Percentiles rank a stretch among this genome's conserved stretches.
These are phyloP conservation scores for Peromyscus nudipes DNA, from an alignment of 2,797 vertebrate genomes.

Conservation along the genomic window DNA sequence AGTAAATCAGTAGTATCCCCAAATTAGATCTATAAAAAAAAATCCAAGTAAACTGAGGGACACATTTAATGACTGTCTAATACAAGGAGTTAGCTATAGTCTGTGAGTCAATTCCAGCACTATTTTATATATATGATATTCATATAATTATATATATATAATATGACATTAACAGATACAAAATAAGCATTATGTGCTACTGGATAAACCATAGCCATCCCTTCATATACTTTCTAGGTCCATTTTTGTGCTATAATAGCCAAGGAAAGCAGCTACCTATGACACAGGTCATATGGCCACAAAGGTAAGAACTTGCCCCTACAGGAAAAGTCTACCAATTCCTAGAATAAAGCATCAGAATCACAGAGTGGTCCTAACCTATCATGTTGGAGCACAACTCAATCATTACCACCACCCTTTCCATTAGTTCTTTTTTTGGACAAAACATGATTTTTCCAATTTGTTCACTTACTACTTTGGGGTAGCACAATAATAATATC, in stretches of 20 bases:
- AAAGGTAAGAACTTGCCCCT: background rate
- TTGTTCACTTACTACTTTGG: background rate
- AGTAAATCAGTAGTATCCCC: background rate
- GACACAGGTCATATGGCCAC: background rate
- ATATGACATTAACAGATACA: background rate
- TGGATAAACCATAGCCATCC: background rate
- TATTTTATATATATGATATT: background rate
- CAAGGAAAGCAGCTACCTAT: background rate
- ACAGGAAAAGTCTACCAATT: background rate
- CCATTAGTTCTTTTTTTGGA: background rate
- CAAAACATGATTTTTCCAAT: background rate
- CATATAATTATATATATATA: background rate
- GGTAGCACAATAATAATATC: constrained; percentile 9
- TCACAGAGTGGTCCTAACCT: background rate
- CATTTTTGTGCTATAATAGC: background rate
- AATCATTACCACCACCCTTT: background rate
- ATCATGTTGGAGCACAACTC: background rate
- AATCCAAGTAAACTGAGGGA: background rate
- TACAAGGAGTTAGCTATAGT: background rate
- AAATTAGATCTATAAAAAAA: background rate
- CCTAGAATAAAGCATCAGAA: constrained; percentile 1
- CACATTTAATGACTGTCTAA: background rate
- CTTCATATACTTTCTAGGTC: background rate
- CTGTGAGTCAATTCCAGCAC: background rate
- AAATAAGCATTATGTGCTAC: background rate